A percentile compares a stretch with the other conserved stretches of the same genome.
Conservation (phyloP, 2,113 vertebrate species). For the Serinus canaria region DNA sequence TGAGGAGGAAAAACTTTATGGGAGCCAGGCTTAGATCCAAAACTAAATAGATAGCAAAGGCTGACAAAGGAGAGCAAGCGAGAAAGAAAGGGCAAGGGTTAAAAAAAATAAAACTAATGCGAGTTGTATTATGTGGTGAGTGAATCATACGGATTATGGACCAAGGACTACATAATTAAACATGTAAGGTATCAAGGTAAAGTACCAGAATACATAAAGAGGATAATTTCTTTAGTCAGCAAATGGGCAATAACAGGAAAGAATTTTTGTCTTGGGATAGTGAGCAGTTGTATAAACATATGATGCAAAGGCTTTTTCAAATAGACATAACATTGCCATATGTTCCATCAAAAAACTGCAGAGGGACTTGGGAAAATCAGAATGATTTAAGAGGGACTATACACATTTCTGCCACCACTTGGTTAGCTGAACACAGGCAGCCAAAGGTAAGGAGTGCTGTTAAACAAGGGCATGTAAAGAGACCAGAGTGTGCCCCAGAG, state of each 20-base stretch:
- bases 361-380: constrained; percentile 80
- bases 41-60: not conserved
- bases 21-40: not conserved
- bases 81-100: constrained; percentile 37
- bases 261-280: constrained; percentile 84
- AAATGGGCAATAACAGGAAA: constrained; percentile 84
- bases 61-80: not conserved
- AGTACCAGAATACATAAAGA: constrained; percentile 83
- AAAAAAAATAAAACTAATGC: constrained; percentile 33
- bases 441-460: constrained; percentile 66
- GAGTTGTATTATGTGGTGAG: constrained; percentile 11
- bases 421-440: constrained; percentile 70
- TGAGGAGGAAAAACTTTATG: not conserved
- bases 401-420: constrained; percentile 72
- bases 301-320: constrained; percentile 84
- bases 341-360: constrained; percentile 77
- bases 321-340: constrained; percentile 84
- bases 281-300: constrained; percentile 85
- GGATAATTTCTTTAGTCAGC: constrained; percentile 83
- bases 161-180: constrained; percentile 78
- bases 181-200: constrained; percentile 82
- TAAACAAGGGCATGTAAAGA: constrained; percentile 73
- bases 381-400: constrained; percentile 78
- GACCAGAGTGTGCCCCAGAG: constrained; percentile 73
- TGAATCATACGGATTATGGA: constrained; percentile 75